A percentile compares a stretch with the other conserved stretches of the same genome.
Evolutionary conservation across 2,113 vertebrate genomes (phyloP).

Genomic region (Neogale vison): DNA sequence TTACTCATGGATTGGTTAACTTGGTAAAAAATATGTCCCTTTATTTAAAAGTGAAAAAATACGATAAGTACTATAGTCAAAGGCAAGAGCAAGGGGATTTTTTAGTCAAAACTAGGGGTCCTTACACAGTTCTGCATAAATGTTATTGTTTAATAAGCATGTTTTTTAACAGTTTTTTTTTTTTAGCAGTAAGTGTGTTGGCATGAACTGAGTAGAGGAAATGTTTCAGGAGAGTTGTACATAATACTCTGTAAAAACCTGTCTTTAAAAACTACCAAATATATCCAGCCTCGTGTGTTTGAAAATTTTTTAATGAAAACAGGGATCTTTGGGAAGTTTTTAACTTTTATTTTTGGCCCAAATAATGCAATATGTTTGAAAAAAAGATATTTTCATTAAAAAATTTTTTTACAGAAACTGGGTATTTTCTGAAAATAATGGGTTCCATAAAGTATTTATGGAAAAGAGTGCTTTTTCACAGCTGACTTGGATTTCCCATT

Average conservation of each 20-base stretch:
- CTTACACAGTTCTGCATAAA: neutral
- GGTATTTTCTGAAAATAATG: conserved; percentile 26
- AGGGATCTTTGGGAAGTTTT: neutral
- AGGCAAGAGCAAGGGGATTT: neutral
- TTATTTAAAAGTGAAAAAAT: neutral
- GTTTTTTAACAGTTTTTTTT: neutral
- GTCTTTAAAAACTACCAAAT: neutral
- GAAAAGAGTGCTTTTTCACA: conserved; percentile 43
- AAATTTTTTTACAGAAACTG: conserved; percentile 27
- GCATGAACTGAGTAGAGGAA: neutral
- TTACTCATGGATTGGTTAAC: neutral
- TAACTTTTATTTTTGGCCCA: neutral
- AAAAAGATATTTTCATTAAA: neutral
- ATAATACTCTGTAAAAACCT: neutral
- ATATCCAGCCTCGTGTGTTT: neutral
- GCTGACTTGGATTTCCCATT: conserved; percentile 1
- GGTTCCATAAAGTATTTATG: neutral
- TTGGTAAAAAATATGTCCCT: neutral
- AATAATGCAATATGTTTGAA: conserved; percentile 35
- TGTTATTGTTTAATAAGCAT: conserved; percentile 16
- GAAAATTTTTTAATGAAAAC: neutral
- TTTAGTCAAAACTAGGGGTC: neutral
- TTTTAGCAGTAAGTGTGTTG: neutral
- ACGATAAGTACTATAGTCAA: neutral
- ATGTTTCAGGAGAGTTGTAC: neutral